Evolutionary conservation across 2,113 vertebrate species (phyloP).

Genomic region (Pangasianodon gigas): DNA sequence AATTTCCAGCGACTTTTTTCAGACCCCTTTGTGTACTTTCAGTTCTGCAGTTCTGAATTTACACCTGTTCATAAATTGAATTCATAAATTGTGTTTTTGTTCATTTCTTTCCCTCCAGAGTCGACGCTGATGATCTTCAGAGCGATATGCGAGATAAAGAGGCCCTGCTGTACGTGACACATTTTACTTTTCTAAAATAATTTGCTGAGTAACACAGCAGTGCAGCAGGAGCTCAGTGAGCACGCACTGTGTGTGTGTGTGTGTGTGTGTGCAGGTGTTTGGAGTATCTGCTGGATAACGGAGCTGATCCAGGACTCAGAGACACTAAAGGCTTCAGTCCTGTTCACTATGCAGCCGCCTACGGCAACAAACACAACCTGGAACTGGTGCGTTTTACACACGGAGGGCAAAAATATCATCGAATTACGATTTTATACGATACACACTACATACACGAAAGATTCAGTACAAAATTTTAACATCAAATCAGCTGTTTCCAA

Average conservation of each 20-base stretch:
- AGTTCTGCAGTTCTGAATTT: background rate
- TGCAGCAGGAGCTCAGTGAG: background rate
- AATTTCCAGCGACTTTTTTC: background rate
- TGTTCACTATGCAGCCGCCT: conserved; percentile 94
- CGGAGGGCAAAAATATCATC: background rate
- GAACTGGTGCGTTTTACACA: conserved; percentile 80
- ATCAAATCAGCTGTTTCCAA: too few species aligned
- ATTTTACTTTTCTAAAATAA: background rate
- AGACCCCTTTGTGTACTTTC: background rate
- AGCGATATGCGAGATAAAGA: conserved; percentile 83
- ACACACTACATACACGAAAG: too few species aligned
- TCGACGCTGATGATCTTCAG: conserved; percentile 74
- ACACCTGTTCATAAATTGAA: background rate
- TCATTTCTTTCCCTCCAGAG: conserved; percentile 65
- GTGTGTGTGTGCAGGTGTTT: conserved; percentile 79
- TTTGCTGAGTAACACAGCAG: background rate
- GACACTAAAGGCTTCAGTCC: conserved; percentile 93
- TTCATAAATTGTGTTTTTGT: background rate
- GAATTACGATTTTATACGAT: too few species aligned
- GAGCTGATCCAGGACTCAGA: conserved; percentile 90
- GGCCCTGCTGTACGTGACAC: conserved; percentile 86
- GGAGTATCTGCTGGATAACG: conserved; percentile 90
- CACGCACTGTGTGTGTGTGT: conserved; percentile 72
- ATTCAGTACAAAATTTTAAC: too few species aligned
- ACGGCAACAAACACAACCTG: conserved; percentile 92